Evolutionary conservation across 2,797 vertebrate genomes (phyloP).

Genomic region (Chloroceryle amazona): DNA sequence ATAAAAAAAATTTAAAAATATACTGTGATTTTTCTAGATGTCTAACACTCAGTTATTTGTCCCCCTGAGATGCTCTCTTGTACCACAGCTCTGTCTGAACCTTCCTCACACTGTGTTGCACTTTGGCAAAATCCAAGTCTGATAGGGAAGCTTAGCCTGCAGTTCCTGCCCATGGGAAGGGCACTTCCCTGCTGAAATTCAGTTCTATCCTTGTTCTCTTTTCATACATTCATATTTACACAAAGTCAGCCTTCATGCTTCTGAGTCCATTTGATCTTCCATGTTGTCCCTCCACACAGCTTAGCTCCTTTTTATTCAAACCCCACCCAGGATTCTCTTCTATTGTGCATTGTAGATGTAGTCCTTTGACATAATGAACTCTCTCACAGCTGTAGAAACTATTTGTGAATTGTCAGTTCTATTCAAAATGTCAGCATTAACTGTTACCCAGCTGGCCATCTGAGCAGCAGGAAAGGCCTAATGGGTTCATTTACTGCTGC

Average conservation of each 20-base stretch:
- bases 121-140: background rate
- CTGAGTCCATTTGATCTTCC: background rate
- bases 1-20: too few species aligned
- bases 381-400: conserved; percentile 22
- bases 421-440: conserved; percentile 31
- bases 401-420: conserved; percentile 18
- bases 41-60: background rate
- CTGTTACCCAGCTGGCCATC: conserved; percentile 18
- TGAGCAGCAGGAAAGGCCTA: background rate
- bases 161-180: background rate
- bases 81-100: background rate
- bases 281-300: background rate
- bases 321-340: background rate
- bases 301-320: conserved; percentile 20
- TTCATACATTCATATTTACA: background rate
- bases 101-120: rapidly evolving
- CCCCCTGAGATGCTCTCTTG: background rate
- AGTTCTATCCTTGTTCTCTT: background rate
- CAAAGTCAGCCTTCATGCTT: background rate
- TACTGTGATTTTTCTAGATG: background rate
- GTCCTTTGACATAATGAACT: background rate
- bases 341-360: background rate
- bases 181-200: background rate
- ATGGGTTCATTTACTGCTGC: conserved; percentile 3
- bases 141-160: background rate